Evolutionary conservation across 2,888 invertebrate genomes (phyloP).

Genomic region (Lysandra coridon): DNA sequence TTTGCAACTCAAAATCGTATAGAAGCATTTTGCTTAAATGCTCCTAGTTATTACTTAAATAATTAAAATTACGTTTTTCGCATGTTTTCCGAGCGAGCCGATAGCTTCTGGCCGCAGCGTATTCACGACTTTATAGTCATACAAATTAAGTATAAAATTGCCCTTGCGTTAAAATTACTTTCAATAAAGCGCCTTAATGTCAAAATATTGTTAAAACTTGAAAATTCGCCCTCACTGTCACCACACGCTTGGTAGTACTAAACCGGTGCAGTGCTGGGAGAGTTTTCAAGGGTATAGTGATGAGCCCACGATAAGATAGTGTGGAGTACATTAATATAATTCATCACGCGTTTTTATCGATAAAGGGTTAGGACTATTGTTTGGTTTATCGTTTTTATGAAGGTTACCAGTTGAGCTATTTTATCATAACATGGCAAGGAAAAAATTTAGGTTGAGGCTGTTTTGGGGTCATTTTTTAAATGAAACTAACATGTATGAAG

Average conservation of each 20-base stretch:
- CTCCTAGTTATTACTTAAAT: no score
- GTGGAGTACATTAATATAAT: not conserved
- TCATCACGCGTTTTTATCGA: constrained; percentile 3
- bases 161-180: no score
- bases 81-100: no score
- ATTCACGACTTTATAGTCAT: no score
- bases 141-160: no score
- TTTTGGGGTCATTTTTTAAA: not conserved
- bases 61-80: no score
- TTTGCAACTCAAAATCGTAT: no score
- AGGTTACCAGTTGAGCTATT: not conserved
- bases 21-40: no score
- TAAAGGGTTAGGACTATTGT: not conserved
- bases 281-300: constrained; percentile 28
- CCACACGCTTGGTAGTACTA: not conserved
- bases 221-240: not conserved
- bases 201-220: no score
- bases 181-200: no score
- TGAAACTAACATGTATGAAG: no score
- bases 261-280: not conserved
- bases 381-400: not conserved
- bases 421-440: not conserved
- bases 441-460: not conserved
- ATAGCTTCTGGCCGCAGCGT: no score
- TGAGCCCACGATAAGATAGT: constrained; percentile 4